A percentile compares a stretch with the other conserved stretches of the same genome.
These are phyloP conservation scores for Synergus umbraculus DNA, from an alignment of 2,888 invertebrate species.

Conservation along the genomic window DNA sequence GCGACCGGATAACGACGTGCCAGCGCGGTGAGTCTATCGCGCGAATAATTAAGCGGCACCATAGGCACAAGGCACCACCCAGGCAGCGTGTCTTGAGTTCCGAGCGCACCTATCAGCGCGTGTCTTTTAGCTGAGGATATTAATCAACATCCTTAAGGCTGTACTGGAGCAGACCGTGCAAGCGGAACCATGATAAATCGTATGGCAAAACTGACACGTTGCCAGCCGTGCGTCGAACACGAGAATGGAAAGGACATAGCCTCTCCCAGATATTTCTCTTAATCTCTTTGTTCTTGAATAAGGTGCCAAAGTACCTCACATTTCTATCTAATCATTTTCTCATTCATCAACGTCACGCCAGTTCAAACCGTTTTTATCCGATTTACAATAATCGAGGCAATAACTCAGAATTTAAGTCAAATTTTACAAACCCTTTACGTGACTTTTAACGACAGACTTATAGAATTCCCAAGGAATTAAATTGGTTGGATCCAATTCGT, in stretches of 20 bases:
- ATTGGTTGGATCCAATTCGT: too few relatives aligned
- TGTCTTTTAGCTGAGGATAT: constrained; percentile 60
- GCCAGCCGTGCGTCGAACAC: constrained; percentile 52
- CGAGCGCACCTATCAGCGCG: constrained; percentile 60
- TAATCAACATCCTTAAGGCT: constrained; percentile 65
- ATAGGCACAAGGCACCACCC: constrained; percentile 63
- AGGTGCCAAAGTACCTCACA: constrained; percentile 35
- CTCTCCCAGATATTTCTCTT: constrained; percentile 21
- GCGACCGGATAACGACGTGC: constrained; percentile 37
- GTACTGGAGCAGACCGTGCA: constrained; percentile 55
- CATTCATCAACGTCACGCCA: neutral
- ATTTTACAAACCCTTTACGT: neutral
- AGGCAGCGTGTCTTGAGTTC: constrained; percentile 60
- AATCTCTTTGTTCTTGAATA: constrained; percentile 48
- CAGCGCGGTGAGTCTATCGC: constrained; percentile 47
- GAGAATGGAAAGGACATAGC: constrained; percentile 55
- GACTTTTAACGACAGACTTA: neutral
- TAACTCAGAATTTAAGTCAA: neutral
- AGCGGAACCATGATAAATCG: constrained; percentile 65
- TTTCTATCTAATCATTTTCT: constrained; percentile 24
- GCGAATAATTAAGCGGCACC: constrained; percentile 64
- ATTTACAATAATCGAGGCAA: neutral
- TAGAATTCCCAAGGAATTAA: too few relatives aligned
- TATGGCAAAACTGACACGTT: constrained; percentile 54
- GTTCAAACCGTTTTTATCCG: neutral